phyloP scores from a whole-genome alignment of 2,797 vertebrate species.

The Microcaecilia unicolor region DNA sequence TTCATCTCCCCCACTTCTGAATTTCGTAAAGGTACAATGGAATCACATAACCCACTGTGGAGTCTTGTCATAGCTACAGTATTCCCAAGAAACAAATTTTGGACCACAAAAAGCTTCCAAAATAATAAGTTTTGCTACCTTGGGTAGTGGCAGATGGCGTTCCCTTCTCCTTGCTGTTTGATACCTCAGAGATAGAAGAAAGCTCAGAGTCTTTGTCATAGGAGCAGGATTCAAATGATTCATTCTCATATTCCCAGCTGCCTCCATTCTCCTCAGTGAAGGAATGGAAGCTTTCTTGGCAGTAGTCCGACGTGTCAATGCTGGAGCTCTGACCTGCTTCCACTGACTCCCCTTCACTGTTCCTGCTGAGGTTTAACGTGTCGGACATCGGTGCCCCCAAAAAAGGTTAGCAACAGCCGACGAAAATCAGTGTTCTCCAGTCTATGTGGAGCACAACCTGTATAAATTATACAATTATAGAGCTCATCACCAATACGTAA shows the following conservation, averaged over 20 bases:
- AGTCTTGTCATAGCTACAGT: background rate
- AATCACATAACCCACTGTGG: no score
- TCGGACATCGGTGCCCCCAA: no score
- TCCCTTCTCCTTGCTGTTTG: conserved; percentile 2
- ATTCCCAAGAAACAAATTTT: fast-evolving
- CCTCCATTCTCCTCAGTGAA: background rate
- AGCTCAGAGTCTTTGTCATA: background rate
- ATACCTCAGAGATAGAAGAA: background rate
- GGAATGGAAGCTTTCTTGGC: conserved; percentile 19
- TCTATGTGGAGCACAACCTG: no score
- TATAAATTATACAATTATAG: no score
- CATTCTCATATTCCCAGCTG: background rate
- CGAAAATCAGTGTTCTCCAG: no score
- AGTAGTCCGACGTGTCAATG: background rate
- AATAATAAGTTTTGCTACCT: background rate
- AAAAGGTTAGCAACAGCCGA: no score
- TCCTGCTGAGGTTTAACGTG: background rate
- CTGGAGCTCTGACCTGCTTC: background rate
- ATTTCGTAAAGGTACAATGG: no score
- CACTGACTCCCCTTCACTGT: background rate
- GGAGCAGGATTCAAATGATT: background rate
- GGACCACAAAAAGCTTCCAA: fast-evolving
- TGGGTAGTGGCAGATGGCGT: background rate
- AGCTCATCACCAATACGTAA: no score
- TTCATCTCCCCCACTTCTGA: no score